These are phyloP conservation scores for Pemphredon lugubris DNA, from an alignment of 2,888 invertebrate genomes.

Conservation along the genomic window DNA sequence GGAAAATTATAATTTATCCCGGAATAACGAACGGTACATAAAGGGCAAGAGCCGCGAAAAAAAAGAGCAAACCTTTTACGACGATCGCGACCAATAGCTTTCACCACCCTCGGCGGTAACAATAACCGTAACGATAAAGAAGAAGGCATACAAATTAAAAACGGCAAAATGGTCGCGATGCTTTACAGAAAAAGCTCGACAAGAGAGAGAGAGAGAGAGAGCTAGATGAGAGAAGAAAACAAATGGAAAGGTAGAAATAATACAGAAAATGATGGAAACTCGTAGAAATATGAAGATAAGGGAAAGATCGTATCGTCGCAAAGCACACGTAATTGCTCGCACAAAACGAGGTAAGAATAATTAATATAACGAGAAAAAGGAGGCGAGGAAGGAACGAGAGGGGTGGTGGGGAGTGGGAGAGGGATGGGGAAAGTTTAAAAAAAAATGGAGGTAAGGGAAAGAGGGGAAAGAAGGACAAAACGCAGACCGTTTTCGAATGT, in stretches of 20 bases:
- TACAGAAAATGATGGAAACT: too few relatives aligned
- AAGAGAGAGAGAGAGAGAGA: too few relatives aligned
- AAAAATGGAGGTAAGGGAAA: not conserved
- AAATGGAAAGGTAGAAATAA: too few relatives aligned
- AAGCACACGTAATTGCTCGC: slow-evolving; percentile 6
- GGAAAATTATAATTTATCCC: too few relatives aligned
- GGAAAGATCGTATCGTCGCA: not conserved
- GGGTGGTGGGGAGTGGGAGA: not conserved
- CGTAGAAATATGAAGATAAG: not conserved
- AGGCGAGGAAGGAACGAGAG: not conserved
- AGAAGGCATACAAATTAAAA: too few relatives aligned
- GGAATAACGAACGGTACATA: not conserved
- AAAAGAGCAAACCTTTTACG: not conserved
- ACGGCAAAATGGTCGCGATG: too few relatives aligned
- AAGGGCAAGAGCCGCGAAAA: not conserved
- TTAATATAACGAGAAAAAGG: slow-evolving; percentile 16
- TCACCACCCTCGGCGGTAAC: too few relatives aligned
- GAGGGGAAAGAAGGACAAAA: not conserved
- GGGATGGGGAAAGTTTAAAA: not conserved
- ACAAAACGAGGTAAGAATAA: slow-evolving; percentile 33
- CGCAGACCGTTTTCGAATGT: slow-evolving; percentile 29
- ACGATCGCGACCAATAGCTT: too few relatives aligned
- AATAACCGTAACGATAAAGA: too few relatives aligned
- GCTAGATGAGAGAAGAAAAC: too few relatives aligned
- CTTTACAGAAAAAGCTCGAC: too few relatives aligned